phyloP scores from a whole-genome alignment of 2,797 vertebrate species.

The Falco naumanni region DNA sequence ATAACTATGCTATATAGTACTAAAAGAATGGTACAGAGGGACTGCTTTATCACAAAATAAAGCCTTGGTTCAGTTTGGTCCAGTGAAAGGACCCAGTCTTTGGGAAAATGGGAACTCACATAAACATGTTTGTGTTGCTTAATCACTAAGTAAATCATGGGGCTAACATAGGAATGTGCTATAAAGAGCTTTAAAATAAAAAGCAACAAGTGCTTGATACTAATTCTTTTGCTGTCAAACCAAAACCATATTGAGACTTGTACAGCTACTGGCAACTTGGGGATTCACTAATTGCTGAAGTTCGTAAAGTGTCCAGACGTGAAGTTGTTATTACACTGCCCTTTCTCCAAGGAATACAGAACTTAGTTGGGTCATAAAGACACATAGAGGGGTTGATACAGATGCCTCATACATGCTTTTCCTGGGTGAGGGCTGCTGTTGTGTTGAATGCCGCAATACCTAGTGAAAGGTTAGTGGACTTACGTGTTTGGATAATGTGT shows the following conservation, averaged over 20 bases:
- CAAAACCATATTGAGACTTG: background rate
- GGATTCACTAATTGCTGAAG: background rate
- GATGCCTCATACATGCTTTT: background rate
- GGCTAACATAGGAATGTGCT: background rate
- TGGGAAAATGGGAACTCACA: background rate
- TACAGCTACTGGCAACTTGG: background rate
- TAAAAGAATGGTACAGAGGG: background rate
- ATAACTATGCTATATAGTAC: background rate
- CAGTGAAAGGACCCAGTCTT: background rate
- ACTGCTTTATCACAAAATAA: background rate
- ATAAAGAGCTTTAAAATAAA: background rate
- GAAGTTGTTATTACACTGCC: background rate
- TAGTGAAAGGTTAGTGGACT: background rate
- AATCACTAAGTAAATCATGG: background rate
- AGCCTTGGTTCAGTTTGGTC: background rate
- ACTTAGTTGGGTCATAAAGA: background rate
- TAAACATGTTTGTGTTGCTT: background rate
- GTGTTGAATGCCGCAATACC: background rate
- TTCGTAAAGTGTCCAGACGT: background rate
- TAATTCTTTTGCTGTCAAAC: background rate
- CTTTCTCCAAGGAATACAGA: background rate
- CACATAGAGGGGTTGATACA: background rate
- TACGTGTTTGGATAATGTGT: rapidly evolving
- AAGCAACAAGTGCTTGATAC: background rate
- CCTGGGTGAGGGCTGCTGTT: background rate